A percentile compares a stretch with the other conserved stretches of the same genome.
Evolutionary conservation across 2,888 invertebrate genomes (phyloP).

Genomic region (Tipula vernalis): DNA sequence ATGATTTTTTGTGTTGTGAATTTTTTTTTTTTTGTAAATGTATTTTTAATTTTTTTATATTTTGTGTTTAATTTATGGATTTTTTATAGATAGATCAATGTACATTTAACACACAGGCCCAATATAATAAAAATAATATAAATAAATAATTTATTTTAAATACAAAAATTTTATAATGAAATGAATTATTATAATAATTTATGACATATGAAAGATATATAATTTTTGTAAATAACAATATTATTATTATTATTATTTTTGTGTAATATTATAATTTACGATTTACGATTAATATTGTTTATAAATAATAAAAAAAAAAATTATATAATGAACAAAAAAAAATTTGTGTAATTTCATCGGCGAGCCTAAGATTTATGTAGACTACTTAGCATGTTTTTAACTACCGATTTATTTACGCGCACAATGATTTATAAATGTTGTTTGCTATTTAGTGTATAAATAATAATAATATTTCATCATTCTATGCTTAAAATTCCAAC

Average conservation of each 20-base stretch:
- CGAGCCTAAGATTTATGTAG: background rate
- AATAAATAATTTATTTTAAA: background rate
- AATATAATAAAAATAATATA: background rate
- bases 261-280: background rate
- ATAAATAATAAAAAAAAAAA: background rate
- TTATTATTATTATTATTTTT: background rate
- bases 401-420: background rate
- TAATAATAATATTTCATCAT: too few species aligned
- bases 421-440: too few species aligned
- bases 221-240: background rate
- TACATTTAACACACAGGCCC: background rate
- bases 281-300: background rate
- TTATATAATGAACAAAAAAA: background rate
- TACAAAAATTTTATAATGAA: background rate
- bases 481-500: too few species aligned
- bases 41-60: background rate
- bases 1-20: background rate
- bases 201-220: background rate
- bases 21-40: background rate
- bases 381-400: background rate
- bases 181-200: conserved; percentile 4
- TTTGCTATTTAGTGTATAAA: too few species aligned
- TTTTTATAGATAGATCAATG: background rate
- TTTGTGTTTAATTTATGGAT: background rate
- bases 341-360: background rate